Evolutionary conservation across 1,140 invertebrate species (phyloP).

Genomic region (Homalodisca vitripennis): DNA sequence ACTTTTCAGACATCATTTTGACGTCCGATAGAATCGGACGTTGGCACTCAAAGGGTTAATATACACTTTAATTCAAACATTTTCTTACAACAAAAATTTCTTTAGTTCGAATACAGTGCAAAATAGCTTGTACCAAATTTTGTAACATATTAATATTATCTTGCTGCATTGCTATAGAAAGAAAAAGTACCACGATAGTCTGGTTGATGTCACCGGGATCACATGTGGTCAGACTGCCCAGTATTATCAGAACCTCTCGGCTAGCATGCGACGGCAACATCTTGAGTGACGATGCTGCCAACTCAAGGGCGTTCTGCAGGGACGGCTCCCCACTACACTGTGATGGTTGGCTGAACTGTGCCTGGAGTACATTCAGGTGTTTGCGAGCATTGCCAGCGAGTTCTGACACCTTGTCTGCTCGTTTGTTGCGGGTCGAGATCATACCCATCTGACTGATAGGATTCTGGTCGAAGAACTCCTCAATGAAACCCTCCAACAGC

Average conservation of each 20-base stretch:
- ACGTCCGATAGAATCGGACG: no score
- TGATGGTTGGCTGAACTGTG: slow-evolving; percentile 33
- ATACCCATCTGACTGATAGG: slow-evolving; percentile 96
- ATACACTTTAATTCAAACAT: no score
- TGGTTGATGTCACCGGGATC: slow-evolving; percentile 91
- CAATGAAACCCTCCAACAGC: slow-evolving; percentile 90
- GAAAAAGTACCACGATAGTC: slow-evolving; percentile 88
- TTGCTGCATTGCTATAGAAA: no score
- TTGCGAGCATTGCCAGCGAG: slow-evolving; percentile 83
- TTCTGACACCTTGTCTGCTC: slow-evolving; percentile 83
- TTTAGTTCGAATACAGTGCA: no score
- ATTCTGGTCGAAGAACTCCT: slow-evolving; percentile 98
- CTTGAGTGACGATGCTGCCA: slow-evolving; percentile 82
- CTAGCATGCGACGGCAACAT: slow-evolving; percentile 92
- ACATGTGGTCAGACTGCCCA: slow-evolving; percentile 94
- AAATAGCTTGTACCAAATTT: no score
- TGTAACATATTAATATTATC: no score
- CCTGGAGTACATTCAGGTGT: slow-evolving; percentile 51
- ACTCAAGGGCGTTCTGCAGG: slow-evolving; percentile 90
- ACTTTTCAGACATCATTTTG: no score
- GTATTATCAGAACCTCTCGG: slow-evolving; percentile 85
- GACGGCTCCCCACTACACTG: slow-evolving; percentile 81
- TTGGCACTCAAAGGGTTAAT: no score
- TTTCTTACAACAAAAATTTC: no score
- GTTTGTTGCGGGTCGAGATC: slow-evolving; percentile 88